Conservation (phyloP, 2,888 invertebrate species). For the Agriopis leucophaearia region DNA sequence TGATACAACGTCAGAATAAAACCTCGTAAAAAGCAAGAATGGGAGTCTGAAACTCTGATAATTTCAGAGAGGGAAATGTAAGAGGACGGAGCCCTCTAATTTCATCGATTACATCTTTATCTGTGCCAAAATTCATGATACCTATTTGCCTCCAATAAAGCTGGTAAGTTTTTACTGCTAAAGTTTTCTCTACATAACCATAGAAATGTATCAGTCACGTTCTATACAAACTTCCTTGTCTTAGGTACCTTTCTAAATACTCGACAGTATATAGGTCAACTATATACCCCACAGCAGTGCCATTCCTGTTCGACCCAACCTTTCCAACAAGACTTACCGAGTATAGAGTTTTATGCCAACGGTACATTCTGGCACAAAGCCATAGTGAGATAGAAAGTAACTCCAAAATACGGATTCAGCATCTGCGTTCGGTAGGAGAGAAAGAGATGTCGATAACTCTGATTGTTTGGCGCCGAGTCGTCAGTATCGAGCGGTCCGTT, state of each 20-base stretch:
- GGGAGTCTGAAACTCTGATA: slow-evolving; percentile 30
- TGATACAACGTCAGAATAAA: slow-evolving; percentile 19
- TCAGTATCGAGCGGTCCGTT: slow-evolving; percentile 82
- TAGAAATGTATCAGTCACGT: slow-evolving; percentile 40
- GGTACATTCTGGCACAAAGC: slow-evolving; percentile 79
- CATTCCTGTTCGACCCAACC: slow-evolving; percentile 70
- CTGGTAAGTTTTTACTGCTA: slow-evolving; percentile 50
- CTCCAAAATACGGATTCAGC: slow-evolving; percentile 74
- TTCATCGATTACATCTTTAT: slow-evolving; percentile 42
- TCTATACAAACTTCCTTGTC: slow-evolving; percentile 45
- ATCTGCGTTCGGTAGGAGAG: slow-evolving; percentile 73
- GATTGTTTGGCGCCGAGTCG: slow-evolving; percentile 70
- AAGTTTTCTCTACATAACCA: slow-evolving; percentile 45
- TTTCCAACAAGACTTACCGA: slow-evolving; percentile 77
- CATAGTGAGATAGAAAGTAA: slow-evolving; percentile 74
- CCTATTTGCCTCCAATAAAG: slow-evolving; percentile 48
- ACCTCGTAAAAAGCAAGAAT: slow-evolving; percentile 27
- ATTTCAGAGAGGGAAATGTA: slow-evolving; percentile 26
- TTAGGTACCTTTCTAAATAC: slow-evolving; percentile 54
- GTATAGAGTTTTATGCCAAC: slow-evolving; percentile 71
- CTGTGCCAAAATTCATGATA: slow-evolving; percentile 46
- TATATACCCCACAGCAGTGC: slow-evolving; percentile 58
- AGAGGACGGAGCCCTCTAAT: slow-evolving; percentile 33
- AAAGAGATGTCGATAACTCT: slow-evolving; percentile 80
- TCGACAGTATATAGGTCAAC: slow-evolving; percentile 57